Percentiles rank a stretch among this genome's conserved stretches.
Evolutionary conservation across 1,140 invertebrate genomes (phyloP).

Genomic region (Diploscapter pachys): DNA sequence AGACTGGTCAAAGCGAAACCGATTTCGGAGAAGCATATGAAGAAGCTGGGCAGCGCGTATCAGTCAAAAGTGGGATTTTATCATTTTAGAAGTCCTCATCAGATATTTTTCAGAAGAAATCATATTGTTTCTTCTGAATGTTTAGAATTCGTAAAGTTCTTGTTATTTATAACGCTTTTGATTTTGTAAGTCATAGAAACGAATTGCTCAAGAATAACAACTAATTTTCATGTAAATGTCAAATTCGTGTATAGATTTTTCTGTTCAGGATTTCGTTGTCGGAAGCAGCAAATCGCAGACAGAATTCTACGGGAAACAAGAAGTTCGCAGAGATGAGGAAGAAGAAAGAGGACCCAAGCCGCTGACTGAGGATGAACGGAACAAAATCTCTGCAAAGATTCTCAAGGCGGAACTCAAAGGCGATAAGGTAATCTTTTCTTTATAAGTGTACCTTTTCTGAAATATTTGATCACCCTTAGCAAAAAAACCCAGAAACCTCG

Average conservation of each 20-base stretch:
- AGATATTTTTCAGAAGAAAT: constrained; percentile 7
- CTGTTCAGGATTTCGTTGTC: constrained; percentile 32
- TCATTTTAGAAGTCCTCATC: too few species aligned
- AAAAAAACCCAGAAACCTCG: too few species aligned
- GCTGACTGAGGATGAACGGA: constrained; percentile 48
- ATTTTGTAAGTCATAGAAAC: constrained; percentile 14
- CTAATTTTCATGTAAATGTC: not conserved
- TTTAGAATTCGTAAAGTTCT: constrained; percentile 4
- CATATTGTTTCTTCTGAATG: not conserved
- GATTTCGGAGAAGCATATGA: constrained; percentile 34
- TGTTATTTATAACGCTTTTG: not conserved
- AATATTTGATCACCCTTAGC: too few species aligned
- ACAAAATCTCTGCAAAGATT: constrained; percentile 53
- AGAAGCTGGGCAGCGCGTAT: constrained; percentile 28
- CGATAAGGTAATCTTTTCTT: constrained; percentile 41
- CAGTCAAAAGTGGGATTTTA: not conserved
- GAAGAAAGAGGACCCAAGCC: not conserved
- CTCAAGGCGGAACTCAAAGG: constrained; percentile 54
- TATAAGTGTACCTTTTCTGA: too few species aligned
- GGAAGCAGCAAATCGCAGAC: constrained; percentile 32
- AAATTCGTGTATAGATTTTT: not conserved
- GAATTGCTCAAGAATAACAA: not conserved
- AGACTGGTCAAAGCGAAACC: constrained; percentile 31
- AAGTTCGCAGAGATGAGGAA: constrained; percentile 15
- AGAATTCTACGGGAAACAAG: constrained; percentile 37